Conservation (phyloP, 2,113 vertebrate genomes). For the Malurus alboscapulatus region DNA sequence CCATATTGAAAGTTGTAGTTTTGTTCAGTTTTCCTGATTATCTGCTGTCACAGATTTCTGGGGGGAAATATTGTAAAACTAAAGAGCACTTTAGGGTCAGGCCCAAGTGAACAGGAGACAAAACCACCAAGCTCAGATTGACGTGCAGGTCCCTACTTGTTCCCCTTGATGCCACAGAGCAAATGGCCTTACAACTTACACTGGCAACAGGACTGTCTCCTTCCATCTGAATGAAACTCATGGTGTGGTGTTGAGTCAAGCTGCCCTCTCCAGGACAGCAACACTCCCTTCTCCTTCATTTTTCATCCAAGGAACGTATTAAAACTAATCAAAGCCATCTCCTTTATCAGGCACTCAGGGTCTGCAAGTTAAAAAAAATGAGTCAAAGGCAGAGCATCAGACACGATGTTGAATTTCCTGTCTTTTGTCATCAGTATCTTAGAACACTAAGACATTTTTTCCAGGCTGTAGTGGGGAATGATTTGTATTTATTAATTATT, state of each 20-base stretch:
- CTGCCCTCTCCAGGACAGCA: neutral
- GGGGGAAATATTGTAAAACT: neutral
- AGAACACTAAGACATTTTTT: neutral
- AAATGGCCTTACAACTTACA: neutral
- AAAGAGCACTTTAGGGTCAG: neutral
- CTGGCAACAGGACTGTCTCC: neutral
- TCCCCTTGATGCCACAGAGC: neutral
- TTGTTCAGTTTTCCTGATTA: too few species aligned
- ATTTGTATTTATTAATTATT: neutral
- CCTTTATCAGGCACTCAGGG: neutral
- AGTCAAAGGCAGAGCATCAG: neutral
- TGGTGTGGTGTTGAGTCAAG: neutral
- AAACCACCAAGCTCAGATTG: neutral
- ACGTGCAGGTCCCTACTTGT: fast-evolving
- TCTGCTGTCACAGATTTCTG: too few species aligned
- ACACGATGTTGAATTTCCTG: slow-evolving; percentile 10
- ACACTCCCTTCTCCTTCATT: neutral
- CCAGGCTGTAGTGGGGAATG: neutral
- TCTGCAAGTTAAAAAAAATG: neutral
- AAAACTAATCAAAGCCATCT: neutral
- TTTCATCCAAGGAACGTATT: neutral
- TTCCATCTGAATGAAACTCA: neutral
- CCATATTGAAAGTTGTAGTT: neutral
- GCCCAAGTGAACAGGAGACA: neutral
- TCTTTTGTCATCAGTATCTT: slow-evolving; percentile 16